Conservation (phyloP, 2,888 invertebrate genomes). For the Neoitamus cyanurus region DNA sequence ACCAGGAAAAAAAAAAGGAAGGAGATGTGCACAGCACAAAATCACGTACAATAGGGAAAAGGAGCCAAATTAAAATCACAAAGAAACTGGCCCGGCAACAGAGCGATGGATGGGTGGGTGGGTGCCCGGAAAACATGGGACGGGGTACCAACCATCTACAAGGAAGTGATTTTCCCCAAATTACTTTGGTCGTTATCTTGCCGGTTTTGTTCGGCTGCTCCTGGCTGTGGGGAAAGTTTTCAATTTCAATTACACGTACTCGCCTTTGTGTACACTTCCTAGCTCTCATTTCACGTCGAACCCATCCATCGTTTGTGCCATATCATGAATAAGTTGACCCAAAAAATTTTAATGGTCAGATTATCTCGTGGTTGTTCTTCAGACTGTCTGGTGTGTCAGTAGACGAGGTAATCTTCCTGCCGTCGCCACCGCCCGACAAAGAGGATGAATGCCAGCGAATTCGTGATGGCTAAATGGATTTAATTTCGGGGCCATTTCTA, state of each 20-base stretch:
- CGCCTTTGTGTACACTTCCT: conserved; percentile 22
- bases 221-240: not conserved
- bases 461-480: not conserved
- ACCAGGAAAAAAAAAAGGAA: not conserved
- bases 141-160: conserved; percentile 1
- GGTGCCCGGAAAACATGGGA: not conserved
- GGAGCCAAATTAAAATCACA: conserved; percentile 36
- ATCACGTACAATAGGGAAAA: conserved; percentile 2
- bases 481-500: not conserved
- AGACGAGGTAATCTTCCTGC: not conserved
- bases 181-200: conserved; percentile 42
- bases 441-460: not conserved
- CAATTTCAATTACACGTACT: conserved; percentile 42
- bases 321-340: conserved; percentile 12
- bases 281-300: conserved; percentile 8
- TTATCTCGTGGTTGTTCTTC: not conserved
- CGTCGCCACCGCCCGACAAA: not conserved
- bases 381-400: not conserved
- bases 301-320: conserved; percentile 14
- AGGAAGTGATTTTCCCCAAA: conserved; percentile 35
- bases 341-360: not conserved
- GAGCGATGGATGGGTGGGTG: not conserved
- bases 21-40: not conserved
- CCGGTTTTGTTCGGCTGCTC: conserved; percentile 14
- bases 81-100: not conserved